These are phyloP conservation scores for Triops cancriformis DNA, from an alignment of 1,140 invertebrate genomes.

Conservation along the genomic window DNA sequence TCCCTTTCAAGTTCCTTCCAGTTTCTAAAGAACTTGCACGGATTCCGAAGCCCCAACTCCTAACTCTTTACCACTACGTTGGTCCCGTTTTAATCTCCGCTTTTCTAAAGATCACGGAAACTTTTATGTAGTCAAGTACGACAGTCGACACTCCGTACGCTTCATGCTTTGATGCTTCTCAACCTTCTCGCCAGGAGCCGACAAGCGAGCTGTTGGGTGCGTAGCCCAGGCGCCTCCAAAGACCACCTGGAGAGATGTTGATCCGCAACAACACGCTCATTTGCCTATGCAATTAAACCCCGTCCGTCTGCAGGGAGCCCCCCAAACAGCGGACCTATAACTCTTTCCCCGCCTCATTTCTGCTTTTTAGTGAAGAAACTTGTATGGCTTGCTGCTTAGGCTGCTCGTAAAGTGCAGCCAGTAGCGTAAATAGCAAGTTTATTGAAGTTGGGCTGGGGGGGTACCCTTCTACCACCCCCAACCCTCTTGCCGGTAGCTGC, in stretches of 20 bases:
- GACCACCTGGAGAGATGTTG: conserved; percentile 3
- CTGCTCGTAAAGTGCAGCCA: not conserved
- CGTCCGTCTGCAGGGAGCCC: not conserved
- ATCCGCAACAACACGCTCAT: conserved; percentile 9
- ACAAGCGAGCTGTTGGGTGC: not conserved
- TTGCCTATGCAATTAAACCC: conserved; percentile 6
- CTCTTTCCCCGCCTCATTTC: not conserved
- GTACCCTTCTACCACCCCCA: too few species aligned
- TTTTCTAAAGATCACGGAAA: too few species aligned
- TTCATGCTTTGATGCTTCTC: not conserved
- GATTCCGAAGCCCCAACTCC: not conserved
- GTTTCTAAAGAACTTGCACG: not conserved
- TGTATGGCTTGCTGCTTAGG: not conserved
- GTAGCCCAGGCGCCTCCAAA: not conserved
- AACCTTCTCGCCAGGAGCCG: not conserved
- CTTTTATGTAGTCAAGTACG: too few species aligned
- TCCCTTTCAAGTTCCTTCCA: not conserved
- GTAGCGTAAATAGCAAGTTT: not conserved
- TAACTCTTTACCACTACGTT: not conserved
- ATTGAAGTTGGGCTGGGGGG: not conserved
- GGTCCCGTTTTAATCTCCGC: too few species aligned
- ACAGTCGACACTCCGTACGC: too few species aligned
- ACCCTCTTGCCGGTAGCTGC: not conserved
- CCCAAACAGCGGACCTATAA: not conserved
- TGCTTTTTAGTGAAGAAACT: not conserved